These are phyloP conservation scores for Antheraea mylitta DNA, from an alignment of 1,140 invertebrate species.

Conservation along the genomic window DNA sequence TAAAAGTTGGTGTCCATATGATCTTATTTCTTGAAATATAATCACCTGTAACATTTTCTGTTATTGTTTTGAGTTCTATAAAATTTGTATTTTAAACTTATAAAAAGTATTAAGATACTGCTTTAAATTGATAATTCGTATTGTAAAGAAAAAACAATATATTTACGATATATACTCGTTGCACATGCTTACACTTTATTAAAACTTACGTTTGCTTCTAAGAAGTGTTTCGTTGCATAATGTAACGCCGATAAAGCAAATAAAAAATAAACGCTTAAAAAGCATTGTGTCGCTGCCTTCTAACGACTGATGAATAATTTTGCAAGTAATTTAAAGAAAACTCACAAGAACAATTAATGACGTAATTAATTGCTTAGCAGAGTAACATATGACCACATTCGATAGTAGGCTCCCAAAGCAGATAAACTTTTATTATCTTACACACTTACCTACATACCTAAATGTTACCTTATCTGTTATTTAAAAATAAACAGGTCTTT, in stretches of 20 bases:
- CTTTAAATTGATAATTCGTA: no score
- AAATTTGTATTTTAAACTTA: no score
- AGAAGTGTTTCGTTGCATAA: conserved; percentile 9
- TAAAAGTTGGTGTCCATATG: background rate
- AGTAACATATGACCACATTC: conserved; percentile 21
- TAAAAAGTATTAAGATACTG: no score
- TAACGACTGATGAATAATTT: conserved; percentile 15
- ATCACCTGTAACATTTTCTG: background rate
- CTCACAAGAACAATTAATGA: conserved; percentile 5
- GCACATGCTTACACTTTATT: background rate
- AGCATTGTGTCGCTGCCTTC: conserved; percentile 17
- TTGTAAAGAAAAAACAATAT: no score
- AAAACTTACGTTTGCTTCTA: conserved; percentile 4
- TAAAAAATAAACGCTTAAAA: conserved; percentile 15
- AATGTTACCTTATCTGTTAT: background rate
- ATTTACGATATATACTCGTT: no score
- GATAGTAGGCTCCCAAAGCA: conserved; percentile 7
- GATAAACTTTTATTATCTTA: conserved; percentile 13
- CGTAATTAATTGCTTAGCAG: background rate
- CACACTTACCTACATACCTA: conserved; percentile 8
- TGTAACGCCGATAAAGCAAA: conserved; percentile 14
- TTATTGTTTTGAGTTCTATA: background rate
- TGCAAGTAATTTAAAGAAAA: conserved; percentile 8
- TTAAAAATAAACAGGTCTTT: conserved; percentile 1
- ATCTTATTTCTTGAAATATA: background rate